Evolutionary conservation across 2,113 vertebrate genomes (phyloP).

Genomic region (Cyprinus carpio): DNA sequence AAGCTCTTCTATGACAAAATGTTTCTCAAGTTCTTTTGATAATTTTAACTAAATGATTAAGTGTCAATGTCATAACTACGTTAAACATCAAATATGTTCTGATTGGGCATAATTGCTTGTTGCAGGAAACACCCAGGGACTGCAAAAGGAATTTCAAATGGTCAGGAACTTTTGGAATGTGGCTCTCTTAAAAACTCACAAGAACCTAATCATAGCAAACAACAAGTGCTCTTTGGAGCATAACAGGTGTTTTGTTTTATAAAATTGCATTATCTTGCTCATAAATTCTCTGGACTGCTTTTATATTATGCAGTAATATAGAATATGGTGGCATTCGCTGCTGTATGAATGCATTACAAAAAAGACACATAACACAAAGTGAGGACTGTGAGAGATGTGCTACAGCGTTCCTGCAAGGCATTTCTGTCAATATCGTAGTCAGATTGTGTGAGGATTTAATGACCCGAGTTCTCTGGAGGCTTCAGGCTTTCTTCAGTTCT

Average conservation of each 20-base stretch:
- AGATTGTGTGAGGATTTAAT: conserved; percentile 43
- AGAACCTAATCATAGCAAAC: background rate
- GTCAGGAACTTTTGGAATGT: background rate
- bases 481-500: conserved; percentile 26
- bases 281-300: background rate
- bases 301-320: background rate
- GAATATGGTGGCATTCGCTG: background rate
- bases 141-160: background rate
- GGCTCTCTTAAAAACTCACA: background rate
- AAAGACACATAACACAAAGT: conserved; percentile 18
- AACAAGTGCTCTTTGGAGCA: background rate
- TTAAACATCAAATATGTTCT: background rate
- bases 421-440: conserved; percentile 34
- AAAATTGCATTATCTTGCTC: background rate
- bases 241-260: background rate
- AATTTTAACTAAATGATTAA: background rate
- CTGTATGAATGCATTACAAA: conserved; percentile 30
- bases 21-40: background rate
- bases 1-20: background rate
- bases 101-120: background rate
- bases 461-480: conserved; percentile 25
- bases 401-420: conserved; percentile 22
- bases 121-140: background rate
- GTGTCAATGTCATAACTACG: background rate
- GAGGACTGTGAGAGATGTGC: conserved; percentile 15